A percentile compares a stretch with the other conserved stretches of the same genome.
Conservation (phyloP, 2,888 invertebrate genomes). For the Lepidochitona cinerea region DNA sequence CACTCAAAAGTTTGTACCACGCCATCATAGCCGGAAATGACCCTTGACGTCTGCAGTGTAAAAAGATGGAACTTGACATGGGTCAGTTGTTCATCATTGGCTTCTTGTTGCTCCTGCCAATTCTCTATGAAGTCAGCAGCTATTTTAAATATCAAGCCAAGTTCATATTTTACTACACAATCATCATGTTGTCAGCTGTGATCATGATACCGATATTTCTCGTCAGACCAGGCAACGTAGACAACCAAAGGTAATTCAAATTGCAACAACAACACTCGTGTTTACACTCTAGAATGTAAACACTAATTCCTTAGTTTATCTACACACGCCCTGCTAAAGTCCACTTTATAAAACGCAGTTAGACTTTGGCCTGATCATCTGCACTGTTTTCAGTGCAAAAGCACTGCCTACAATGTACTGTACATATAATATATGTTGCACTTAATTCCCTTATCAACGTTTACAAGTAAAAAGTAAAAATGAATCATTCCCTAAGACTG, state of each 20-base stretch:
- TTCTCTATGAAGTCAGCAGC: conserved; percentile 50
- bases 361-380: too few species aligned
- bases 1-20: background rate
- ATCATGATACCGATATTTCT: conserved; percentile 35
- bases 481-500: too few species aligned
- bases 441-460: too few species aligned
- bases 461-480: too few species aligned
- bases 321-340: too few species aligned
- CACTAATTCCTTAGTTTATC: too few species aligned
- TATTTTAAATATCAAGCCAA: conserved; percentile 58
- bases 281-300: too few species aligned
- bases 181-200: conserved; percentile 35
- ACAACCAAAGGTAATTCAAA: background rate
- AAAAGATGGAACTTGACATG: conserved; percentile 44
- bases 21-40: background rate
- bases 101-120: conserved; percentile 46
- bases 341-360: too few species aligned
- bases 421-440: too few species aligned
- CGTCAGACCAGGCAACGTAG: conserved; percentile 28
- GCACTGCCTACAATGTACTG: too few species aligned
- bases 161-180: conserved; percentile 45
- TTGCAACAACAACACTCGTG: too few species aligned
- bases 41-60: background rate
- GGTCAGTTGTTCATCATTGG: conserved; percentile 47
- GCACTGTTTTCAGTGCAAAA: too few species aligned